These are phyloP conservation scores for Carollia perspicillata DNA, from an alignment of 2,113 vertebrate genomes.

Conservation along the genomic window DNA sequence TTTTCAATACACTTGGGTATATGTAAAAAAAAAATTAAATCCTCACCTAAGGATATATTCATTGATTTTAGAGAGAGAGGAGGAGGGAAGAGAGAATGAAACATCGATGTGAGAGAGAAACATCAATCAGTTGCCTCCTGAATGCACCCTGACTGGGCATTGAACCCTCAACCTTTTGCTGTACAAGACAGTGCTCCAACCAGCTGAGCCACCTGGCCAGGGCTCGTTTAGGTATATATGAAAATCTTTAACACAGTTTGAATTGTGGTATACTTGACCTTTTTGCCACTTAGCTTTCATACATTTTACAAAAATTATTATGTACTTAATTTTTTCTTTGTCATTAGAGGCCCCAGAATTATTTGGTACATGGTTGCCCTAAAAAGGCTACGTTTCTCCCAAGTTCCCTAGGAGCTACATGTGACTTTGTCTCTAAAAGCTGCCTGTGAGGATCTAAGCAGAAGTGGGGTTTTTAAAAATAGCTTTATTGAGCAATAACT, in stretches of 20 bases:
- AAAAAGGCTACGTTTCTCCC: neutral
- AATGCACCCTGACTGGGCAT: too few species aligned
- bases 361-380: neutral
- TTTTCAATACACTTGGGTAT: neutral
- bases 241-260: neutral
- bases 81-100: too few species aligned
- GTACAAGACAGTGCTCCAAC: too few species aligned
- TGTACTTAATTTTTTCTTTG: neutral
- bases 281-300: neutral
- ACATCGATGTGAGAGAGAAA: too few species aligned
- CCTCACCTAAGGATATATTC: too few species aligned
- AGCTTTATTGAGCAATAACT: neutral
- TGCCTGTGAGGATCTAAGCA: neutral
- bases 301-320: neutral
- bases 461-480: neutral
- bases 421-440: neutral
- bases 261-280: neutral
- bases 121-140: too few species aligned
- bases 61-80: too few species aligned
- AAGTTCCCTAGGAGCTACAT: neutral
- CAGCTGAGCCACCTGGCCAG: too few species aligned
- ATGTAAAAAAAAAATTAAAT: neutral
- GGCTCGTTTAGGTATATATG: too few species aligned
- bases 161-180: too few species aligned
- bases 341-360: neutral